Evolutionary conservation across 1,140 invertebrate genomes (phyloP).

Genomic region (Heliconius melpomene): DNA sequence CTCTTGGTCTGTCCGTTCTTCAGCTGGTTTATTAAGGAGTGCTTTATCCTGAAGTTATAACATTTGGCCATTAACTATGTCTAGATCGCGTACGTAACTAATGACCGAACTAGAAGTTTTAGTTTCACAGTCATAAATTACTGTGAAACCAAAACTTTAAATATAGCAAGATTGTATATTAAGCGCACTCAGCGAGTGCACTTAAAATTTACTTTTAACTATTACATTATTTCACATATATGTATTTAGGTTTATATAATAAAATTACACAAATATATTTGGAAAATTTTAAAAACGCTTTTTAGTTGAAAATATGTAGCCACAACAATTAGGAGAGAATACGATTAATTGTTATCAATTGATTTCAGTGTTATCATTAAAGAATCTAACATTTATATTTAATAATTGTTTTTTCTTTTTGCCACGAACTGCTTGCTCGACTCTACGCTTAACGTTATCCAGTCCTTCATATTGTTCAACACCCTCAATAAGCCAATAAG

Average conservation of each 20-base stretch:
- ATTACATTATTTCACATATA: too few species aligned
- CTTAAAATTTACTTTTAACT: not conserved
- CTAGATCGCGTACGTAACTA: slow-evolving; percentile 5
- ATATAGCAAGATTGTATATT: not conserved
- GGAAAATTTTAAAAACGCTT: too few species aligned
- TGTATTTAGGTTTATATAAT: not conserved
- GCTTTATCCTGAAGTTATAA: slow-evolving; percentile 72
- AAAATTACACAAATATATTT: not conserved
- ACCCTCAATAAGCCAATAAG: slow-evolving; percentile 81
- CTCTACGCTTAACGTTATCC: slow-evolving; percentile 80
- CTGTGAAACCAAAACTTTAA: not conserved
- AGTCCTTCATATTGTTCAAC: slow-evolving; percentile 75
- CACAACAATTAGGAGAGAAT: too few species aligned
- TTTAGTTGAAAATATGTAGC: too few species aligned
- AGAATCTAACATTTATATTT: slow-evolving; percentile 65
- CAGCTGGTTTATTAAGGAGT: slow-evolving; percentile 75
- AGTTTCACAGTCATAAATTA: not conserved
- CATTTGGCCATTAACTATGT: not conserved
- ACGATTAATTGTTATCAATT: too few species aligned
- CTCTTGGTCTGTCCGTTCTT: slow-evolving; percentile 79
- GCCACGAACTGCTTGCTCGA: slow-evolving; percentile 75
- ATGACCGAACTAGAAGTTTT: not conserved
- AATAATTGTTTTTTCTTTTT: slow-evolving; percentile 81
- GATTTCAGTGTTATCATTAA: too few species aligned
- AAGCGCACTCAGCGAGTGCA: not conserved